Evolutionary conservation across 2,797 vertebrate genomes (phyloP).

Genomic region (Onychomys torridus): DNA sequence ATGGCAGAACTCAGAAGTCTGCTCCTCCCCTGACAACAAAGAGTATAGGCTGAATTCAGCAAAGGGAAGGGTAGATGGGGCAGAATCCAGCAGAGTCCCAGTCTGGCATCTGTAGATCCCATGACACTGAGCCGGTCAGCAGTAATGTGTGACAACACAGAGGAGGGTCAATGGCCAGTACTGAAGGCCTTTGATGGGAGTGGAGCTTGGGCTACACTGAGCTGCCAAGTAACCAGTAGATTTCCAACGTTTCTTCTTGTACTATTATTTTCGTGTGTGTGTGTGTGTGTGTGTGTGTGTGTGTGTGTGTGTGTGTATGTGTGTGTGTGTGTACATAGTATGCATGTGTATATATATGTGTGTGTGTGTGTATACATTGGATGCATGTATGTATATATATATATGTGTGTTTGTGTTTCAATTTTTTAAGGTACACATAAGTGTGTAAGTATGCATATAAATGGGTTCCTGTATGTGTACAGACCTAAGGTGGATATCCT

Average conservation of each 20-base stretch:
- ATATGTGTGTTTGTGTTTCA: not conserved
- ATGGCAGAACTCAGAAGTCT: not conserved
- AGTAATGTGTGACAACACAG: accelerated
- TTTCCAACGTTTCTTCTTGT: not conserved
- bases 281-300: not conserved
- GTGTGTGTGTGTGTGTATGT: too few relatives aligned
- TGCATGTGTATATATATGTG: not conserved
- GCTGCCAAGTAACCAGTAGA: accelerated
- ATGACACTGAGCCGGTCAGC: too few relatives aligned
- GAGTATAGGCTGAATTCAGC: not conserved
- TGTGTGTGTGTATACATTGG: not conserved
- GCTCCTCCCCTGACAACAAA: not conserved
- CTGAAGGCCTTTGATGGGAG: not conserved
- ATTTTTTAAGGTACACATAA: not conserved
- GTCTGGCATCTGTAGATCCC: accelerated
- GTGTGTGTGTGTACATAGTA: too few relatives aligned
- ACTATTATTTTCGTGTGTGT: not conserved
- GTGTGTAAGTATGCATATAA: not conserved
- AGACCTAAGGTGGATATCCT: not conserved
- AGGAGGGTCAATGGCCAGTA: not conserved
- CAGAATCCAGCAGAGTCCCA: too few relatives aligned
- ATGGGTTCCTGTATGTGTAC: not conserved
- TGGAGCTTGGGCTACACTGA: not conserved
- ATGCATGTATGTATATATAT: not conserved
- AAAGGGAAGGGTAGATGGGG: accelerated